Conservation (phyloP, 1,140 invertebrate species). For the Cherax destructor region DNA sequence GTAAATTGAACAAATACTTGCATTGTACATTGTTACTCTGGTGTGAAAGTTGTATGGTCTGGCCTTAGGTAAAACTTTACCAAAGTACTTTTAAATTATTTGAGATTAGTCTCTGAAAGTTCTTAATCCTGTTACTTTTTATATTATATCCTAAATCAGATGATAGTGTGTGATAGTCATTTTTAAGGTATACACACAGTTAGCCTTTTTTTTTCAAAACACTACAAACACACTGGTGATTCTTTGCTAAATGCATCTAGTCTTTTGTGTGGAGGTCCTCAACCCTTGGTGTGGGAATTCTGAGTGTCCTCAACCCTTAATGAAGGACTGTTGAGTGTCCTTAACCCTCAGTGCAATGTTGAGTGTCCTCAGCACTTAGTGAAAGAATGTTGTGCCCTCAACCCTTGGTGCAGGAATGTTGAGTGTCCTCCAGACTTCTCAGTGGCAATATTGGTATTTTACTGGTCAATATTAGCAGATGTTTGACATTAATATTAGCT, state of each 20-base stretch:
- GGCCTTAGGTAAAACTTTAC: not conserved
- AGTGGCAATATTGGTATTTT: conserved; percentile 5
- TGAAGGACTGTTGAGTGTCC: not conserved
- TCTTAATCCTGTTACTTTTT: not conserved
- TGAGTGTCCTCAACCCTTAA: not conserved
- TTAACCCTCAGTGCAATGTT: not conserved
- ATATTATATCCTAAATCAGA: not conserved
- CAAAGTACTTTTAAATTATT: not conserved
- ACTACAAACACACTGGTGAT: not conserved
- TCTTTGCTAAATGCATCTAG: conserved; percentile 1
- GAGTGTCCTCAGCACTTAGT: not conserved
- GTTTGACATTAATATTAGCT: not conserved
- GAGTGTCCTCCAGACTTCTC: not conserved
- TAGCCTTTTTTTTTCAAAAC: not conserved
- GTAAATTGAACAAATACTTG: not conserved
- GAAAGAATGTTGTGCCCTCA: not conserved
- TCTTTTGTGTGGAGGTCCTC: conserved; percentile 4
- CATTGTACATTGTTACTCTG: not conserved
- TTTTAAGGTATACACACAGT: not conserved
- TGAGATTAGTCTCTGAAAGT: not conserved
- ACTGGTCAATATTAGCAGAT: not conserved
- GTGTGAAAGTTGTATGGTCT: not conserved
- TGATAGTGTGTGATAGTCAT: not conserved
- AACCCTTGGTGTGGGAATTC: too few relatives aligned
- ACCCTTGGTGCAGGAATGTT: not conserved